Evolutionary conservation across 1,140 invertebrate species (phyloP), one percentile per base, ranked within the genome.

Genomic region (Globodera ellingtonae): DNA sequence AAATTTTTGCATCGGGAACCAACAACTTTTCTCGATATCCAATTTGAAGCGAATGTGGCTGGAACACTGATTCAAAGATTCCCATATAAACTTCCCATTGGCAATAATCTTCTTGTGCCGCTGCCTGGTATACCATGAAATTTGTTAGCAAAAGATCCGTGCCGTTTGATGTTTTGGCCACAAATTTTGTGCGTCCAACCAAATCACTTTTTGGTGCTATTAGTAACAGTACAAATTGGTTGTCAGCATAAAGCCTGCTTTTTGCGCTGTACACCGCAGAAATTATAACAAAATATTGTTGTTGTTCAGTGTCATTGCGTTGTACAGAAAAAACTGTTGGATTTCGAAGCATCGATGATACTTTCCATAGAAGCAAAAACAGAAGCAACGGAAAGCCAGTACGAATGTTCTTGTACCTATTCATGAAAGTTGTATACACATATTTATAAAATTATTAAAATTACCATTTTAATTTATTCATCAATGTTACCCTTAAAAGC

Each of bases 201-300:
- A 18, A 6, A 24, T 10, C 67, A 35, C 67, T 18, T 13, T 10
- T 18, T 9, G 67, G 67, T 0, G 35, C 67, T 15, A 24, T 70
- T 8, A 70, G 10, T 21, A 70, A 70, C 67, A 70, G 24, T 21
- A 70, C 67, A 70, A 70, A 35, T 13, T 47, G 10, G 67, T 70
- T 70, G n/a, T 70, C 67, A 35, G 21, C 67, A 24, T 62, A 70
- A n/a, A 70, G 24, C 35, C 46, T 70, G 67, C 46, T 35, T 47
- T 44, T 62, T 4, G 13, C 13, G 18, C 18, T 62, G 35, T 70
- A 70, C 1, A 70, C 13, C 10, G 67, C 67, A 7, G 67, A 35
- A 70, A 70, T 70, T n/a, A 70, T n/a, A 6, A 70, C 67, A 70
- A 35, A 62, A 10, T 15, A 15, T 62, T 6, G 56, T 35, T 35